phyloP scores from a whole-genome alignment of 2,113 vertebrate genomes.

The Morone saxatilis region DNA sequence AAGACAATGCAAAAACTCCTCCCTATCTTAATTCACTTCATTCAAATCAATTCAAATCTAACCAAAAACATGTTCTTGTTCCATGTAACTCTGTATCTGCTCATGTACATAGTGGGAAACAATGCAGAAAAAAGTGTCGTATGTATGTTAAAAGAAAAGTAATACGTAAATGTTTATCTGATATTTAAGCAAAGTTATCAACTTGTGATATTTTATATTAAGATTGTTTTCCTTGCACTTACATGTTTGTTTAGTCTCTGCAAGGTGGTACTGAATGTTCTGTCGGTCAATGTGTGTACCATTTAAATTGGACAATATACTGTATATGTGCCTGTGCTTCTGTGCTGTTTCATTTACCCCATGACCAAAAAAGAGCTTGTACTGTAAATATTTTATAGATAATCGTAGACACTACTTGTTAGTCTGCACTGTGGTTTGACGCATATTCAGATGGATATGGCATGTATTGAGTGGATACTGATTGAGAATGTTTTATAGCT shows the following conservation, averaged over 20 bases:
- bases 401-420: slow-evolving; percentile 57
- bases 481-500: slow-evolving; percentile 57
- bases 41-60: slow-evolving; percentile 87
- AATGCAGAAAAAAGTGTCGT: slow-evolving; percentile 66
- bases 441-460: slow-evolving; percentile 60
- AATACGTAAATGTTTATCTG: slow-evolving; percentile 91
- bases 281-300: slow-evolving; percentile 82
- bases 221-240: slow-evolving; percentile 93
- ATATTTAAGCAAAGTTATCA: slow-evolving; percentile 91
- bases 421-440: slow-evolving; percentile 66
- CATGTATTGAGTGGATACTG: slow-evolving; percentile 30
- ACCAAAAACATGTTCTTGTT: slow-evolving; percentile 79
- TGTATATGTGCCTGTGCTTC: slow-evolving; percentile 80
- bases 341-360: slow-evolving; percentile 81
- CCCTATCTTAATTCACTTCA: slow-evolving; percentile 62
- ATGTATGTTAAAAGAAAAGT: slow-evolving; percentile 85
- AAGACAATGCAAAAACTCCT: slow-evolving; percentile 63
- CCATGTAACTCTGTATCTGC: slow-evolving; percentile 85
- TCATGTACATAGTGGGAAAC: slow-evolving; percentile 88
- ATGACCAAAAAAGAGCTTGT: slow-evolving; percentile 86
- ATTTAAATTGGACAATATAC: slow-evolving; percentile 47
- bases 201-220: slow-evolving; percentile 91
- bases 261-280: slow-evolving; percentile 86
- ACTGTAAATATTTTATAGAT: slow-evolving; percentile 87
- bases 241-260: slow-evolving; percentile 81